Conservation (phyloP, 2,888 invertebrate genomes). For the Calliopum simillimum region DNA sequence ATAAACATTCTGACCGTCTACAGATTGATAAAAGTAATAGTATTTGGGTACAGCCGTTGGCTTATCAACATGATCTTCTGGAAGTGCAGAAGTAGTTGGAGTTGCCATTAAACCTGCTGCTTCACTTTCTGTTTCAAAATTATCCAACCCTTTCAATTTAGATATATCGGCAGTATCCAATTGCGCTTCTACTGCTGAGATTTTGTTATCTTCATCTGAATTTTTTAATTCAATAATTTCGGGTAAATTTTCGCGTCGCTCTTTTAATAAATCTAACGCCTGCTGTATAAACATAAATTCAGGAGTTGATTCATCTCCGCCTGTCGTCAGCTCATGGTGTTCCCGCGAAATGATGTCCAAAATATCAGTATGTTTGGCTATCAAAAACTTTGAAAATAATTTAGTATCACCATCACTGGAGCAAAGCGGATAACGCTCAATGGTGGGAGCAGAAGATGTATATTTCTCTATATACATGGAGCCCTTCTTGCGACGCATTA, state of each 20-base stretch:
- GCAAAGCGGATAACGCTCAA: slow-evolving; percentile 60
- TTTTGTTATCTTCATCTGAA: slow-evolving; percentile 44
- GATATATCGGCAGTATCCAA: not conserved
- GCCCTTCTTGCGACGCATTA: slow-evolving; percentile 88
- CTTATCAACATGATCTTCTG: slow-evolving; percentile 1
- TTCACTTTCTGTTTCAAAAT: not conserved
- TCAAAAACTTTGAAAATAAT: slow-evolving; percentile 78
- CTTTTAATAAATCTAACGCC: slow-evolving; percentile 77
- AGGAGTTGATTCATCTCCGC: slow-evolving; percentile 80
- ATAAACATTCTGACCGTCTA: slow-evolving; percentile 93
- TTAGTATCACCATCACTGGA: slow-evolving; percentile 66
- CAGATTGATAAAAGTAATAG: slow-evolving; percentile 73
- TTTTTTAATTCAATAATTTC: slow-evolving; percentile 44
- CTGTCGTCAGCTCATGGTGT: slow-evolving; percentile 73
- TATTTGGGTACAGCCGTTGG: slow-evolving; percentile 67
- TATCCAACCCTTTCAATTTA: not conserved
- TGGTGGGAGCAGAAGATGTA: slow-evolving; percentile 26
- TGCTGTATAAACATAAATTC: slow-evolving; percentile 89
- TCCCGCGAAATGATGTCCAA: slow-evolving; percentile 81
- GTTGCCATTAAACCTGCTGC: not conserved
- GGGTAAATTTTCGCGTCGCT: slow-evolving; percentile 53
- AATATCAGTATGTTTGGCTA: slow-evolving; percentile 77
- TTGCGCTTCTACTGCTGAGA: slow-evolving; percentile 30
- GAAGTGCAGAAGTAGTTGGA: not conserved
- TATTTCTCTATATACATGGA: slow-evolving; percentile 62